A percentile compares a stretch with the other conserved stretches of the same genome.
phyloP scores from a whole-genome alignment of 1,140 invertebrate species.

The Zelostemma sp. region DNA sequence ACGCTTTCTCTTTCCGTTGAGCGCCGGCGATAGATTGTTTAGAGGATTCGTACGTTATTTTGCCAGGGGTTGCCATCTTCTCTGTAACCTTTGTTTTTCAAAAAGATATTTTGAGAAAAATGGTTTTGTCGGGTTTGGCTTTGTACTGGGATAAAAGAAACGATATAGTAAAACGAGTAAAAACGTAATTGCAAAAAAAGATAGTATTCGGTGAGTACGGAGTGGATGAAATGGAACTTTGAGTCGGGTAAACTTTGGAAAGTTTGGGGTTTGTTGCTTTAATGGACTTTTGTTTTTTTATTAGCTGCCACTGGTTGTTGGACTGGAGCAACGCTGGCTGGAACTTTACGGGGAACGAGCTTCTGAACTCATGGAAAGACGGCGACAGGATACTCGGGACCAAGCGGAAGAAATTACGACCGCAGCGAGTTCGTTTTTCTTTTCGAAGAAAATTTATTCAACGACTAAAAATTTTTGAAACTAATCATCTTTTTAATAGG shows the following conservation, averaged over 20 bases:
- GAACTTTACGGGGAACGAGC: constrained; percentile 80
- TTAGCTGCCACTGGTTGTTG: constrained; percentile 82
- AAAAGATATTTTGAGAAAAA: constrained; percentile 14
- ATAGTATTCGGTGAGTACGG: too few relatives aligned
- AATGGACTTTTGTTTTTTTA: constrained; percentile 57
- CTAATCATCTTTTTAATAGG: constrained; percentile 40
- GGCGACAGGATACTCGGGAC: constrained; percentile 92
- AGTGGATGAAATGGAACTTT: too few relatives aligned
- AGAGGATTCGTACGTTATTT: constrained; percentile 29
- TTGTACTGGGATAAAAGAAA: too few relatives aligned
- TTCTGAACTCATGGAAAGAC: constrained; percentile 81
- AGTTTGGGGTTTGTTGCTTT: constrained; percentile 14
- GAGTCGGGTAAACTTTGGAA: too few relatives aligned
- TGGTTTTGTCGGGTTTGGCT: too few relatives aligned
- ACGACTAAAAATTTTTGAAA: too few relatives aligned
- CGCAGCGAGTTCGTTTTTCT: constrained; percentile 72
- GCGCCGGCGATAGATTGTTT: not conserved
- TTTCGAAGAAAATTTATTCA: constrained; percentile 34
- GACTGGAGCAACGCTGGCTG: constrained; percentile 83
- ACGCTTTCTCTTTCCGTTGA: constrained; percentile 56
- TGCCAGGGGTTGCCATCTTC: constrained; percentile 67
- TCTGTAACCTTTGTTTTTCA: constrained; percentile 54
- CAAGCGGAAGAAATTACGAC: constrained; percentile 91
- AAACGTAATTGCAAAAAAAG: too few relatives aligned
- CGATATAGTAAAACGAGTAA: too few relatives aligned